Percentiles rank a stretch among this genome's conserved stretches.
Conservation (phyloP, 2,113 vertebrate genomes). For the Amblyopsis rosae region DNA sequence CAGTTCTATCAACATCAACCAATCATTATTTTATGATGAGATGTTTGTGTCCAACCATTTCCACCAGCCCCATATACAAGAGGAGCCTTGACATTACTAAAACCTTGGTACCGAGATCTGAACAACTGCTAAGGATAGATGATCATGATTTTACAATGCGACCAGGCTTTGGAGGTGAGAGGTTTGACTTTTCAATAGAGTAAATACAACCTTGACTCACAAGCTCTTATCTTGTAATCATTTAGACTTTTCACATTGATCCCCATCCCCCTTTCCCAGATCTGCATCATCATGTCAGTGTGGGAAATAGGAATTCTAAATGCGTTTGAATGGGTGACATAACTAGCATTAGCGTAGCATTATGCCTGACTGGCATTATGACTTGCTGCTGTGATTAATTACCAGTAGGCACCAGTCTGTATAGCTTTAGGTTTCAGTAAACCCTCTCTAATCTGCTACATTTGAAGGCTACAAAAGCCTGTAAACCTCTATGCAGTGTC, state of each 20-base stretch:
- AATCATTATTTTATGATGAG: neutral
- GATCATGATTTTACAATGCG: constrained; percentile 96
- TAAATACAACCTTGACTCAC: neutral
- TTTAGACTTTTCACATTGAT: too few species aligned
- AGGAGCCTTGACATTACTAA: constrained; percentile 89
- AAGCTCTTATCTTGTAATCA: too few species aligned
- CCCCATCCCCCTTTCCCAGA: too few species aligned
- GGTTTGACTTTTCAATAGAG: too few species aligned
- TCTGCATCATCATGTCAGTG: neutral
- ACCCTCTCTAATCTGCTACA: constrained; percentile 13
- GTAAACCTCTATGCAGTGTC: too few species aligned
- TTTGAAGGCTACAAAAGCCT: too few species aligned
- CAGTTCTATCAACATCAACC: neutral
- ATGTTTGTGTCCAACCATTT: neutral
- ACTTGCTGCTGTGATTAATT: constrained; percentile 38
- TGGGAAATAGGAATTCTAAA: neutral
- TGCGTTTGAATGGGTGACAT: constrained; percentile 33
- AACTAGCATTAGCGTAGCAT: constrained; percentile 40
- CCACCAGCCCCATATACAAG: constrained; percentile 80
- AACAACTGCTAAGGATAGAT: constrained; percentile 88
- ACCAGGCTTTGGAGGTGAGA: constrained; percentile 93
- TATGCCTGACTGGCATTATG: constrained; percentile 23
- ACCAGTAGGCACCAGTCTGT: constrained; percentile 22
- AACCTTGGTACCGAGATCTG: constrained; percentile 82
- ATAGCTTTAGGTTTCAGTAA: constrained; percentile 23